These are phyloP conservation scores for Brotula barbata DNA, from an alignment of 2,797 vertebrate genomes.

Conservation along the genomic window DNA sequence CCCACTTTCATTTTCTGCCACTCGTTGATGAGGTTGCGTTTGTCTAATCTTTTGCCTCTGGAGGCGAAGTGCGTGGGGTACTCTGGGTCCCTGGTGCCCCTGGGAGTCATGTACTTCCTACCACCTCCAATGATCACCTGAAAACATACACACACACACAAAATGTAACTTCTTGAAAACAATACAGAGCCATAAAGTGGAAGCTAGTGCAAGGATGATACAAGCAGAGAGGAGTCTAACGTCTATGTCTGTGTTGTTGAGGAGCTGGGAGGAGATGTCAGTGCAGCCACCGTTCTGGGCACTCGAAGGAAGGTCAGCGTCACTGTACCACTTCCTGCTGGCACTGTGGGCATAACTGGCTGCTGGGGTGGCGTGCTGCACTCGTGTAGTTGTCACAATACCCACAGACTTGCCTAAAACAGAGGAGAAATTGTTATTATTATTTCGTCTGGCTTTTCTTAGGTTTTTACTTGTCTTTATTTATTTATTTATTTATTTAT, in stretches of 20 bases:
- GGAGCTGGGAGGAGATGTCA: slow-evolving; percentile 79
- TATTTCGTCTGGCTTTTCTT: too few species aligned
- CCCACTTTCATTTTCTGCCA: slow-evolving; percentile 73
- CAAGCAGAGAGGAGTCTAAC: slow-evolving; percentile 30
- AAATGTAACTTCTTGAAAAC: background rate
- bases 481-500: too few species aligned
- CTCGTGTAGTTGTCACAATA: slow-evolving; percentile 79
- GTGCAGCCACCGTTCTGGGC: slow-evolving; percentile 72
- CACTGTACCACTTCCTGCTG: slow-evolving; percentile 82
- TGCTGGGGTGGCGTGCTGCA: slow-evolving; percentile 82
- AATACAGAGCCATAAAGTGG: background rate
- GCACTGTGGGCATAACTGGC: slow-evolving; percentile 77
- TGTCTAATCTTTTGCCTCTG: slow-evolving; percentile 71
- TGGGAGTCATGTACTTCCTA: slow-evolving; percentile 82
- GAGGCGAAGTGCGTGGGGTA: slow-evolving; percentile 65
- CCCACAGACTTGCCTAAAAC: slow-evolving; percentile 80
- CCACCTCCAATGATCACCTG: slow-evolving; percentile 84
- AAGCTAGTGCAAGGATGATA: background rate
- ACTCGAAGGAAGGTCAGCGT: slow-evolving; percentile 69
- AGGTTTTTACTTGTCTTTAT: too few species aligned
- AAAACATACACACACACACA: slow-evolving; percentile 17
- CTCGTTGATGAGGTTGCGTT: slow-evolving; percentile 76
- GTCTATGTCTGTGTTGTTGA: slow-evolving; percentile 78
- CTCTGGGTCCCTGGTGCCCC: slow-evolving; percentile 75
- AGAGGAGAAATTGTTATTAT: background rate